Conservation (phyloP, 1,140 invertebrate species). For the Nebria ingens region DNA sequence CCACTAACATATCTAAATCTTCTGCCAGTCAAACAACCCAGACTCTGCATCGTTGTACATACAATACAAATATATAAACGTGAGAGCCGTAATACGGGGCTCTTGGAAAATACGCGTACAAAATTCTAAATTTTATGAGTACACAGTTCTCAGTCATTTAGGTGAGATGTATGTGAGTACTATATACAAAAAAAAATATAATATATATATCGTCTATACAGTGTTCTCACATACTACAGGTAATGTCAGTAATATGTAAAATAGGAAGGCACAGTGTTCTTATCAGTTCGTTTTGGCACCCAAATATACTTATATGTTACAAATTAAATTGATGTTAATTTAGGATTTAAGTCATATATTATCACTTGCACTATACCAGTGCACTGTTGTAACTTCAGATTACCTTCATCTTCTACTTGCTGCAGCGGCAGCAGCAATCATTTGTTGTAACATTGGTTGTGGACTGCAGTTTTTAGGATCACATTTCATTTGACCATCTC, state of each 20-base stretch:
- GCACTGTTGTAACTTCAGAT: slow-evolving; percentile 21
- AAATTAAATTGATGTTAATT: slow-evolving; percentile 24
- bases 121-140: background rate
- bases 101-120: background rate
- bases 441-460: slow-evolving; percentile 76
- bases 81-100: background rate
- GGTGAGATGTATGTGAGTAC: slow-evolving; percentile 11
- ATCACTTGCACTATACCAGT: slow-evolving; percentile 22
- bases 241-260: slow-evolving; percentile 23
- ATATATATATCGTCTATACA: slow-evolving; percentile 18
- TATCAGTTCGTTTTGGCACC: slow-evolving; percentile 33
- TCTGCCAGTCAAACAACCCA: slow-evolving; percentile 33
- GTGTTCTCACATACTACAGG: slow-evolving; percentile 21
- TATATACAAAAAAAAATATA: slow-evolving; percentile 17
- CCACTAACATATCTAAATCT: slow-evolving; percentile 14
- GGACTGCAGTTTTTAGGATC: slow-evolving; percentile 79
- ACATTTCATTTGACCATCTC: slow-evolving; percentile 85
- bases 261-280: background rate
- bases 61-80: slow-evolving; percentile 26
- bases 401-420: slow-evolving; percentile 58
- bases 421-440: slow-evolving; percentile 66
- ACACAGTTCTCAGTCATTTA: background rate
- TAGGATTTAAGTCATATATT: slow-evolving; percentile 9
- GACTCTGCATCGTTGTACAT: slow-evolving; percentile 27
- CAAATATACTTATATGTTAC: slow-evolving; percentile 29